Percentiles rank a stretch among this genome's conserved stretches.
Conservation (phyloP, 2,797 vertebrate species). For the Antrozous pallidus region DNA sequence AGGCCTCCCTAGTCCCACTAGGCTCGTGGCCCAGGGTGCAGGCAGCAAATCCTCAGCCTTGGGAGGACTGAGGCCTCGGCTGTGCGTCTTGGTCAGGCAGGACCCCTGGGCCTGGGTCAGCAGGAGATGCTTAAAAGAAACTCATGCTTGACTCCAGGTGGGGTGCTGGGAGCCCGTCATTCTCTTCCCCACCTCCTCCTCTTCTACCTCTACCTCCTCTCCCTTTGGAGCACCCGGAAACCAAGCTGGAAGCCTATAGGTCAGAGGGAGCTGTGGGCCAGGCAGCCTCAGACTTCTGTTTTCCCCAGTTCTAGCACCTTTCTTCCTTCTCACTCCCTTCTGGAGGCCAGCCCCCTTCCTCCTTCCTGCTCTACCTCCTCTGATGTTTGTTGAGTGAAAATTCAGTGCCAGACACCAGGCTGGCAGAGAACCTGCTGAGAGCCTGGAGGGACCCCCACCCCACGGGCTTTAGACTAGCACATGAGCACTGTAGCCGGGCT, state of each 20-base stretch:
- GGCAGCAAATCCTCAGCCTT: background rate
- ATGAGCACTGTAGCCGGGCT: background rate
- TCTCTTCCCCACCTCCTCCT: too few relatives aligned
- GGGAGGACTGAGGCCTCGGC: background rate
- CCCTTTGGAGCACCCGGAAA: background rate
- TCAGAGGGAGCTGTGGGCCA: background rate
- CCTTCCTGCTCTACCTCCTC: too few relatives aligned
- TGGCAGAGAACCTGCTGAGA: background rate
- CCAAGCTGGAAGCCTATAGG: background rate
- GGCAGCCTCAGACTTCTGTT: background rate
- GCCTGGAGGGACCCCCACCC: fast-evolving
- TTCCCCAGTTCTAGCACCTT: background rate
- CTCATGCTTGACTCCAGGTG: fast-evolving
- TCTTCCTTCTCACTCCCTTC: background rate
- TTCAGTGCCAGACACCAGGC: background rate
- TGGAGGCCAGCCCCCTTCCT: background rate
- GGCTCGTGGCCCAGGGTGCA: background rate
- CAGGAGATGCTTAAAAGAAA: fast-evolving
- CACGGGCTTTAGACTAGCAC: background rate
- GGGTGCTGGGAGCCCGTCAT: background rate
- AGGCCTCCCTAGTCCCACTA: background rate
- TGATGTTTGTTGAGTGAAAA: fast-evolving
- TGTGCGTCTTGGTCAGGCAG: background rate
- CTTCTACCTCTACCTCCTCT: too few relatives aligned
- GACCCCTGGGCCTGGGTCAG: background rate